These are phyloP conservation scores for Indri indri DNA, from an alignment of 2,113 vertebrate species.

Conservation along the genomic window DNA sequence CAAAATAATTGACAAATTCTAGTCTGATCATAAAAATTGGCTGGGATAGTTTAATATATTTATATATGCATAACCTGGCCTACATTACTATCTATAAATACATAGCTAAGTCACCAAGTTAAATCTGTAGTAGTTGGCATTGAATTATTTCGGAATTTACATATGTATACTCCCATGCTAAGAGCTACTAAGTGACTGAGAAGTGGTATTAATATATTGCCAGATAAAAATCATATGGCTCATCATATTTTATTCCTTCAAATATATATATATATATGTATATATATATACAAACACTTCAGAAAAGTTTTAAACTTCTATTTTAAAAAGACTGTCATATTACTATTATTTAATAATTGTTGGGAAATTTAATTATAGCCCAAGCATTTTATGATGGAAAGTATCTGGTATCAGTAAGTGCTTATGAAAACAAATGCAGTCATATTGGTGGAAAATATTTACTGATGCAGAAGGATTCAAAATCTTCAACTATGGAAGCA, in stretches of 20 bases:
- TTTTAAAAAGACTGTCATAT: not conserved
- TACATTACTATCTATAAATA: not conserved
- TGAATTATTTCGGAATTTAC: not conserved
- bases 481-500: conserved; percentile 13
- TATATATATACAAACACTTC: not conserved
- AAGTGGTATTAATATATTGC: not conserved
- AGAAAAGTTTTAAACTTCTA: conserved; percentile 8
- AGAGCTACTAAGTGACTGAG: not conserved
- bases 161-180: not conserved
- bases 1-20: not conserved
- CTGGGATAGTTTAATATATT: not conserved
- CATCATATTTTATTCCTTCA: not conserved
- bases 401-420: conserved; percentile 29
- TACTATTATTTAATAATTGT: conserved; percentile 50
- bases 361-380: conserved; percentile 54
- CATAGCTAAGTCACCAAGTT: not conserved
- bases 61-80: not conserved
- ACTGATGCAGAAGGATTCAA: not conserved
- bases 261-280: not conserved
- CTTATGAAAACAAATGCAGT: conserved; percentile 41
- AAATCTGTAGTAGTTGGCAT: not conserved
- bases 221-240: not conserved
- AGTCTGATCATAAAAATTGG: not conserved
- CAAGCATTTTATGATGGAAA: conserved; percentile 49
- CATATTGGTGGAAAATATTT: conserved; percentile 40